Evolutionary conservation across 2,113 vertebrate genomes (phyloP).

Genomic region (Melanerpes aurifrons): DNA sequence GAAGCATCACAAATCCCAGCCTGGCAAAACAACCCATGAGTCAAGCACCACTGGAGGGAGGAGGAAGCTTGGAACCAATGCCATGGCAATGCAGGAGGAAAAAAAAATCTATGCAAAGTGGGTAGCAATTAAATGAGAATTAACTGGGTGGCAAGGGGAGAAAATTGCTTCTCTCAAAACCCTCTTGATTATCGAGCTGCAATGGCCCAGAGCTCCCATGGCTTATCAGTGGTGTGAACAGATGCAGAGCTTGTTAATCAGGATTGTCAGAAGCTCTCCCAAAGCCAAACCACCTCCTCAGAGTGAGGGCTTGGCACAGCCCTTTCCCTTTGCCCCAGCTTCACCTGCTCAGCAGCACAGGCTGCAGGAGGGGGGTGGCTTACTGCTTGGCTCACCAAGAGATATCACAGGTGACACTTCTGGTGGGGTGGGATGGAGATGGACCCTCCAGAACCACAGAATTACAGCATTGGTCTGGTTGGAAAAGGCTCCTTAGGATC

Average conservation of each 20-base stretch:
- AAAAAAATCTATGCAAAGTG: conserved; percentile 30
- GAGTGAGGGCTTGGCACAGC: fast-evolving
- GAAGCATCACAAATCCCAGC: background rate
- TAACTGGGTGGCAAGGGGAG: background rate
- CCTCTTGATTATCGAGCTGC: conserved; percentile 20
- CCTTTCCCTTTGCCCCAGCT: background rate
- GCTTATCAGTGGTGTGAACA: background rate
- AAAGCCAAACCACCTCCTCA: background rate
- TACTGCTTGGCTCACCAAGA: background rate
- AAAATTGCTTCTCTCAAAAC: conserved; percentile 51
- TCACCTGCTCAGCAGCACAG: background rate
- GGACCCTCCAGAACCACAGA: background rate
- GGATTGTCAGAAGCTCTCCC: conserved; percentile 27
- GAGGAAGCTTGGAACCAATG: background rate
- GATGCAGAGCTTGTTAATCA: conserved; percentile 27
- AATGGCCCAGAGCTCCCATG: background rate
- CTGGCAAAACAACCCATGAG: background rate
- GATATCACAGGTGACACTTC: background rate
- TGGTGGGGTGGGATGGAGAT: background rate
- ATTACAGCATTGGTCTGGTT: no score
- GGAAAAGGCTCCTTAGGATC: no score
- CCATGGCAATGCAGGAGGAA: background rate
- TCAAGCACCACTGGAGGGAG: background rate
- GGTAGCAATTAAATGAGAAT: conserved; percentile 54
- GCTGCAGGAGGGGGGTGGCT: fast-evolving